These are phyloP conservation scores for Halcyon chelicuti DNA, from an alignment of 2,797 vertebrate species.

Conservation along the genomic window DNA sequence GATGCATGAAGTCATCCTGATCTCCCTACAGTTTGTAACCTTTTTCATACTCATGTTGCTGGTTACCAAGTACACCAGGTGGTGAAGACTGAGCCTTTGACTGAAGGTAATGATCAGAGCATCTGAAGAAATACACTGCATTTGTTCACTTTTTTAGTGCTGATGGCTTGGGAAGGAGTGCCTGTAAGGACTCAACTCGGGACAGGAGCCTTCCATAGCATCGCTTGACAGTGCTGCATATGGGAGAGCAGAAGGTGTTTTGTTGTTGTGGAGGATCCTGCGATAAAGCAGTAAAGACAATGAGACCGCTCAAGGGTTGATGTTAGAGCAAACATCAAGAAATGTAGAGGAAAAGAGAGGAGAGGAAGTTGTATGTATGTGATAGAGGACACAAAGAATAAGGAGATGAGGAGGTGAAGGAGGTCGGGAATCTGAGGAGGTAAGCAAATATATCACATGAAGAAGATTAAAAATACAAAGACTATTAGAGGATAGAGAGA, in stretches of 20 bases:
- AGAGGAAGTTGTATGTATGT: not conserved
- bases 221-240: not conserved
- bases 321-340: not conserved
- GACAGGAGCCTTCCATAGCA: not conserved
- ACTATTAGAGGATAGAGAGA: not conserved
- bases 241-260: not conserved
- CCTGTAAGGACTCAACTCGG: not conserved
- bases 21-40: not conserved
- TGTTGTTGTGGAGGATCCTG: not conserved
- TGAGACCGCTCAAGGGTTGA: rapidly evolving
- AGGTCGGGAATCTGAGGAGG: not conserved
- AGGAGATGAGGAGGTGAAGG: not conserved
- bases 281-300: rapidly evolving
- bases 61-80: not conserved
- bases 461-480: not conserved
- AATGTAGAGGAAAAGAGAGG: not conserved
- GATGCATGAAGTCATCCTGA: not conserved
- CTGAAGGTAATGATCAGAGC: not conserved
- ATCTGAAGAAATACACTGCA: not conserved
- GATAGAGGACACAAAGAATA: not conserved
- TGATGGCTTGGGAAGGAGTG: not conserved
- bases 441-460: not conserved
- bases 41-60: not conserved
- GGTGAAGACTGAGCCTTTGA: not conserved
- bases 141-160: not conserved